Base-by-base conservation (phyloP, 2,797 vertebrate species). In the Myiotriccus ornatus region DNA sequence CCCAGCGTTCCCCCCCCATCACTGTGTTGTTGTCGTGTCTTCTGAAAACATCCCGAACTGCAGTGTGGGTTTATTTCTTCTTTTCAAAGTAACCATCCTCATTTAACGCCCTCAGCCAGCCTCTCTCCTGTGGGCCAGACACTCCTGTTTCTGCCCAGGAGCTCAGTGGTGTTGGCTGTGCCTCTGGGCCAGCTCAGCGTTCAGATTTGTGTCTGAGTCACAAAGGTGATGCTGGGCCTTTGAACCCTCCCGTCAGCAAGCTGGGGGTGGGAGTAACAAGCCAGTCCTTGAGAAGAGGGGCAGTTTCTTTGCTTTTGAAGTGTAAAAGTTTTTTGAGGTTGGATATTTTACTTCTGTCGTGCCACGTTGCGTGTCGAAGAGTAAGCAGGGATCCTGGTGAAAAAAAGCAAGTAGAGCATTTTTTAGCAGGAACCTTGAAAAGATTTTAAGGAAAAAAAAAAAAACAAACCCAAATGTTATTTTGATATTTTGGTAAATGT, bases 1-100 rank as follows among this genome's bases (percentile, higher is more conserved):
- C 3, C 18, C 12, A 8, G 21, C 7, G 1, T 46, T 28, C 19
- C 50, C 18, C 9, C 18, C 17, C 3, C 3, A 7, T 17, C 7
- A 4, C 16, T 25, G 19, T 5, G 12, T n/a, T 19, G 17, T 47
- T 52, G 64, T 56, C 18, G 25, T 63, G 7, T 55, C 22, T 80
- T 84, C n/a, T 21, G 37, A 39, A 74, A 74, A 57, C 35, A 12
- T 86, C 14, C 20, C 53, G 32, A 35, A 14, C 34, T 37, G 53
- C 47, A 39, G 5, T 27, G 27, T 46, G 27, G 56, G 21, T 56
- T 71, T 71, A 47, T 57, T 20, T 8, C 49, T 52, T 39, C 18
- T 65, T 83, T 80, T 49, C 43, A 2, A 41, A 69, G 46, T 35
- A 24, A 7, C 63, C 1, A 0, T 53, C 39, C 59, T 50, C 7